Percentiles rank a stretch among this genome's conserved stretches.
Evolutionary conservation across 2,797 vertebrate genomes (phyloP).

Genomic region (Muscicapa comitata): DNA sequence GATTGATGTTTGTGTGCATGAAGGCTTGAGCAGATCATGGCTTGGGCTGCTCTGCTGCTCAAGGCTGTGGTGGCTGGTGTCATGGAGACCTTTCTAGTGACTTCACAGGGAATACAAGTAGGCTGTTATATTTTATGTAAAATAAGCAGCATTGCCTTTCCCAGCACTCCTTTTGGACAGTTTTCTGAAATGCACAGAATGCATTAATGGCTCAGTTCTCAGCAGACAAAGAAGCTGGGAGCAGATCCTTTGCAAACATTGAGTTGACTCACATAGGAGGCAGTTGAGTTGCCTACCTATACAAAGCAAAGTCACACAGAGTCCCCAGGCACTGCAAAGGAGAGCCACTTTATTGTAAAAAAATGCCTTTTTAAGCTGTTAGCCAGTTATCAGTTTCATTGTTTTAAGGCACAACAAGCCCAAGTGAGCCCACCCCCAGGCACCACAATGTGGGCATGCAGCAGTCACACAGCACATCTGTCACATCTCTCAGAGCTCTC

Average conservation of each 20-base stretch:
- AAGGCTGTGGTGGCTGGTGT: background rate
- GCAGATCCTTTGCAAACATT: background rate
- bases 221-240: background rate
- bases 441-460: rapidly evolving
- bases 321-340: background rate
- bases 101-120: background rate
- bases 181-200: background rate
- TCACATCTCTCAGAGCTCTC: background rate
- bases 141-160: background rate
- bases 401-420: background rate
- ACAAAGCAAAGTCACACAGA: rapidly evolving
- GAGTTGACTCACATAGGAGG: background rate
- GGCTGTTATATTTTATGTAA: background rate
- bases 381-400: background rate
- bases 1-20: background rate
- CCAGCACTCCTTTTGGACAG: background rate
- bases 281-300: background rate
- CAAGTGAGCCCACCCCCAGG: background rate
- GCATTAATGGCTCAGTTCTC: background rate
- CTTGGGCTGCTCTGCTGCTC: background rate
- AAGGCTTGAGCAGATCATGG: background rate
- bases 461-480: background rate
- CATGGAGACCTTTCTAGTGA: background rate
- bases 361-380: background rate
- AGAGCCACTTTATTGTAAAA: background rate